Base-by-base conservation (phyloP, 2,888 invertebrate species). In the Calameuta idolon region DNA sequence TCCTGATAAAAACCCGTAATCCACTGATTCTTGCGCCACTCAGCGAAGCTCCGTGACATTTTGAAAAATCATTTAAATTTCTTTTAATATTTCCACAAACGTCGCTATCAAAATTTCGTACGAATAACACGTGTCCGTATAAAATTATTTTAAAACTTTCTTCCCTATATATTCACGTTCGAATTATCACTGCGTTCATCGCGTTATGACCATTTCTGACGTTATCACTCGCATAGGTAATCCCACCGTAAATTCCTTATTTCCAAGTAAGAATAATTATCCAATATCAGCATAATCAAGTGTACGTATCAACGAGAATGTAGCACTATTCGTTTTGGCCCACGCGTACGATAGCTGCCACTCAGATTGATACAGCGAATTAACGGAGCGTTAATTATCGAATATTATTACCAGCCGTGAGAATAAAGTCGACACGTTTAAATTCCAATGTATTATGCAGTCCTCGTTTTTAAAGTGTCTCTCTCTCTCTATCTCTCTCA, bases 401-500 rank as follows among this genome's bases (percentile, higher is more conserved):
- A 55, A 55, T 55, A 23, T 55, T 55, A 55, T 55, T 55, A 55
- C 1, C 23, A 15, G 23, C 23, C 23, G 55, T 55, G 23, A 23
- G 23, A 55, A 55, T 55, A 55, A 55, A 55, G 55, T 55, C 23
- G 23, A 9, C 23, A 55, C 23, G 55, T 55, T 55, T 55, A 55
- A 55, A 4, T 23, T 23, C 40, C 40, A 40, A 40, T 40, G 40
- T 23, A 40, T 40, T 40, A 40, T 23, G 40, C 40, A 40, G 9
- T 40, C 9, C 40, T 40, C 15, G 15, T 40, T 40, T 40, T 40
- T 23, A 55, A 23, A 55, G 9, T 55, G 5, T 33, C 33, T 75
- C 74, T 73, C 73, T 30, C 55, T 80, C 69, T 75, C 69, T 74
- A 69, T 75, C 73, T 68, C 68, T 75, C 76, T 69, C 69, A 37